Evolutionary conservation across 1,140 invertebrate genomes (phyloP).

Genomic region (Mylabris phalerata): DNA sequence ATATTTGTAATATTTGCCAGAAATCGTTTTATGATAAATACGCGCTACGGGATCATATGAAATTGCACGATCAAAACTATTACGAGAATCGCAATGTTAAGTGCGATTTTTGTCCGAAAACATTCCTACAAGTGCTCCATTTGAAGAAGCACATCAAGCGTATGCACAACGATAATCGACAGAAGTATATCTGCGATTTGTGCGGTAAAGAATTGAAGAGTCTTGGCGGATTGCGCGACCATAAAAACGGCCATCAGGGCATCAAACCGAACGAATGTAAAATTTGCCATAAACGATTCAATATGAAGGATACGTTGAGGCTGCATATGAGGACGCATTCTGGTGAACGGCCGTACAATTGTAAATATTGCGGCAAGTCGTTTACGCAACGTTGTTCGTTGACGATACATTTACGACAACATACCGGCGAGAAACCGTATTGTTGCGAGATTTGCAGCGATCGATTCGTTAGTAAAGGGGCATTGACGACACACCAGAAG

Average conservation of each 20-base stretch:
- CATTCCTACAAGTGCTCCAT: conserved; percentile 27
- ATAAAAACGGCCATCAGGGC: conserved; percentile 18
- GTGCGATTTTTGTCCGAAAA: conserved; percentile 45
- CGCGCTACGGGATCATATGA: conserved; percentile 28
- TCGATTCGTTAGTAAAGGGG: conserved; percentile 52
- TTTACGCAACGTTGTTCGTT: conserved; percentile 41
- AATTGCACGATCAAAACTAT: conserved; percentile 21
- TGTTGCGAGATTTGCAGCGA: conserved; percentile 41
- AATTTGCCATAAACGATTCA: conserved; percentile 52
- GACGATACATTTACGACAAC: conserved; percentile 43
- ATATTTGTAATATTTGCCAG: conserved; percentile 32
- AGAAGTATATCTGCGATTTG: conserved; percentile 28
- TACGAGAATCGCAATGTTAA: conserved; percentile 40
- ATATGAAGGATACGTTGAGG: conserved; percentile 49
- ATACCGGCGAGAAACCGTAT: conserved; percentile 46
- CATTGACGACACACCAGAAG: conserved; percentile 53
- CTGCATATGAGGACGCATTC: conserved; percentile 55
- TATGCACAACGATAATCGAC: conserved; percentile 24
- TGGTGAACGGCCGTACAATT: conserved; percentile 66
- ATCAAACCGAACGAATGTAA: conserved; percentile 41
- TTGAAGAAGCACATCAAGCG: conserved; percentile 27
- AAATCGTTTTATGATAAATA: conserved; percentile 31
- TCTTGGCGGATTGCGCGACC: conserved; percentile 28
- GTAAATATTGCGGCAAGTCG: conserved; percentile 57
- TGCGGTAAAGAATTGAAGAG: conserved; percentile 33